A percentile compares a stretch with the other conserved stretches of the same genome.
Conservation (phyloP, 2,888 invertebrate genomes). For the Ctena decussata region DNA sequence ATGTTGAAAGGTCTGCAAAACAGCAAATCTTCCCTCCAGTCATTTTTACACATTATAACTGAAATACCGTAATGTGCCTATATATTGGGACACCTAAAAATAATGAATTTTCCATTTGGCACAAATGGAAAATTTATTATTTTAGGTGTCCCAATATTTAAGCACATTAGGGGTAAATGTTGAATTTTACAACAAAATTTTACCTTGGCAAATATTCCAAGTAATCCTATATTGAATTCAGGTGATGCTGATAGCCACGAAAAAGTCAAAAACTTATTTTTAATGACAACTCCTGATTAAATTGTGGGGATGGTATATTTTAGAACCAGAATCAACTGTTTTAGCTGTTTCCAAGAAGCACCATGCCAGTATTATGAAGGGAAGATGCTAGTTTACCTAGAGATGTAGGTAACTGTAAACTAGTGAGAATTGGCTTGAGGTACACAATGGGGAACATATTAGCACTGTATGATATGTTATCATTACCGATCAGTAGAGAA, state of each 20-base stretch:
- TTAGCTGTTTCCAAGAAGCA: not conserved
- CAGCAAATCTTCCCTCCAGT: too few species aligned
- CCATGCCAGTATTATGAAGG: slow-evolving; percentile 10
- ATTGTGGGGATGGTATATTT: slow-evolving; percentile 12
- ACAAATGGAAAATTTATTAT: too few species aligned
- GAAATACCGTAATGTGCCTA: too few species aligned
- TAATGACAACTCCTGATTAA: not conserved
- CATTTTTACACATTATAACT: too few species aligned
- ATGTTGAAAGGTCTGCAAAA: too few species aligned
- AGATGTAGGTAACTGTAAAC: not conserved
- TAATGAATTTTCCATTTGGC: too few species aligned
- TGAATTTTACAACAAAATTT: not conserved
- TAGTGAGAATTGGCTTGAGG: not conserved
- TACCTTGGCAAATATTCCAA: slow-evolving; percentile 1
- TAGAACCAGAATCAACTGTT: not conserved
- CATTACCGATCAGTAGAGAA: too few species aligned
- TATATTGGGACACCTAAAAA: too few species aligned
- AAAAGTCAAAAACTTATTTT: not conserved
- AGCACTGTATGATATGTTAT: too few species aligned
- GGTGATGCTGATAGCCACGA: slow-evolving; percentile 12
- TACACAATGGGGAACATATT: not conserved
- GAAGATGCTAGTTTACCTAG: not conserved
- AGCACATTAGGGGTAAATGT: too few species aligned
- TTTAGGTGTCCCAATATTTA: too few species aligned
- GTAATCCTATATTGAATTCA: not conserved